These are phyloP conservation scores for Intellagama lesueurii DNA, from an alignment of 2,797 vertebrate species.

Conservation along the genomic window DNA sequence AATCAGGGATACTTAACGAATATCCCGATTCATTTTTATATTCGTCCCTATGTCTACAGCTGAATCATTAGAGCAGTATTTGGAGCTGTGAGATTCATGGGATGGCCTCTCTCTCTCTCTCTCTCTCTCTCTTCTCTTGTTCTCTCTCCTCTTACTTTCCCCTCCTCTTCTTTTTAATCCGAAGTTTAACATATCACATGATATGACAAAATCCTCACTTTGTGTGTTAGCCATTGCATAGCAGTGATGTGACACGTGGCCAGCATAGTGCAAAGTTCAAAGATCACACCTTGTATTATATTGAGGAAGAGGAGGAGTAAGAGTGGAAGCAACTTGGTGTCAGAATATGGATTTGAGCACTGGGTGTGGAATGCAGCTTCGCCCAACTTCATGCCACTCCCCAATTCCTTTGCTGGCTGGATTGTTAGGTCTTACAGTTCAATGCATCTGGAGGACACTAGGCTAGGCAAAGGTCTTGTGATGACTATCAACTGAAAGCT, in stretches of 20 bases:
- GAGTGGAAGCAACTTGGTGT: background rate
- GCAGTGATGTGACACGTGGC: background rate
- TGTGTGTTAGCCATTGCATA: background rate
- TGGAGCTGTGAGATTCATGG: too few relatives aligned
- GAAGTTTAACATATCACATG: background rate
- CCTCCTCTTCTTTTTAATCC: background rate
- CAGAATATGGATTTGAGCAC: background rate
- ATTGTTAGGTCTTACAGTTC: too few relatives aligned
- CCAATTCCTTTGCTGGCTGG: too few relatives aligned
- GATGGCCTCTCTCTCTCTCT: too few relatives aligned
- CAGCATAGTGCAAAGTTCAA: background rate
- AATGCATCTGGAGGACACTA: background rate
- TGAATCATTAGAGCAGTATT: too few relatives aligned
- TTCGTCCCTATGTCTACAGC: too few relatives aligned
- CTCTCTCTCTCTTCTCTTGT: too few relatives aligned
- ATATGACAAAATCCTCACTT: background rate
- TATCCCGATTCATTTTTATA: too few relatives aligned
- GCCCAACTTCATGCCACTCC: too few relatives aligned
- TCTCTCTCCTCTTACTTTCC: background rate
- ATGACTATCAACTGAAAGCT: background rate
- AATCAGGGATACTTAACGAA: too few relatives aligned
- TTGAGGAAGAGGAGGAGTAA: background rate
- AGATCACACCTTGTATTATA: background rate
- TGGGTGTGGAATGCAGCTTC: too few relatives aligned
- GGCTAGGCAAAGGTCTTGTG: background rate